Evolutionary conservation across 2,888 invertebrate genomes (phyloP).

Genomic region (Penaeus monodon): DNA sequence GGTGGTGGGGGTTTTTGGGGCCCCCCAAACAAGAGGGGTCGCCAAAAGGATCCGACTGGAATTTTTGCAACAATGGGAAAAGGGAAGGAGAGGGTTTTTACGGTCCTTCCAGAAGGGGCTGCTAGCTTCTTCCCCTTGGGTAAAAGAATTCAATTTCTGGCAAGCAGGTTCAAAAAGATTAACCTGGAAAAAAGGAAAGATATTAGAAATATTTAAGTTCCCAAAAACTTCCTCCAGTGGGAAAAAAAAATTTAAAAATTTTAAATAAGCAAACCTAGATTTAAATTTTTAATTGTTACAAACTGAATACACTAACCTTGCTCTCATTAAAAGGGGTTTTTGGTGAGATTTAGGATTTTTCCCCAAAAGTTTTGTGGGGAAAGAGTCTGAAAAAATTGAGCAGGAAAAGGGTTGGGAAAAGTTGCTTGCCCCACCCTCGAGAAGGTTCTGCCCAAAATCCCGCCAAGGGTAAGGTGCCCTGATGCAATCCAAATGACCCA

Average conservation of each 20-base stretch:
- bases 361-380: constrained; percentile 83
- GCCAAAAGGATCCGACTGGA: constrained; percentile 90
- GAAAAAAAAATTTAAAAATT: too few relatives aligned
- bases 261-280: background rate
- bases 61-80: constrained; percentile 87
- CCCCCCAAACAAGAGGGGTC: constrained; percentile 81
- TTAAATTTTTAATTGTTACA: constrained; percentile 3
- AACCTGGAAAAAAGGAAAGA: constrained; percentile 69
- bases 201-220: background rate
- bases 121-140: constrained; percentile 83
- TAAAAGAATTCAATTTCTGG: constrained; percentile 86
- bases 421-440: constrained; percentile 85
- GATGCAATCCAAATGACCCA: constrained; percentile 69
- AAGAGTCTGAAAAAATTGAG: constrained; percentile 86
- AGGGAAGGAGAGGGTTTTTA: constrained; percentile 87
- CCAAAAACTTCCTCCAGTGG: too few relatives aligned
- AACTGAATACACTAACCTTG: constrained; percentile 74
- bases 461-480: constrained; percentile 77
- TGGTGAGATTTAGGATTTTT: constrained; percentile 80
- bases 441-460: constrained; percentile 83
- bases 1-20: constrained; percentile 85
- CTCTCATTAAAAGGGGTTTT: constrained; percentile 85
- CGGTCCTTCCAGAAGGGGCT: constrained; percentile 87
- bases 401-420: constrained; percentile 89
- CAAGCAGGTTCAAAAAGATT: constrained; percentile 82